Percentiles rank a stretch among this genome's conserved stretches.
These are phyloP conservation scores for Brachyptera risi DNA, from an alignment of 2,888 invertebrate species.

Conservation along the genomic window DNA sequence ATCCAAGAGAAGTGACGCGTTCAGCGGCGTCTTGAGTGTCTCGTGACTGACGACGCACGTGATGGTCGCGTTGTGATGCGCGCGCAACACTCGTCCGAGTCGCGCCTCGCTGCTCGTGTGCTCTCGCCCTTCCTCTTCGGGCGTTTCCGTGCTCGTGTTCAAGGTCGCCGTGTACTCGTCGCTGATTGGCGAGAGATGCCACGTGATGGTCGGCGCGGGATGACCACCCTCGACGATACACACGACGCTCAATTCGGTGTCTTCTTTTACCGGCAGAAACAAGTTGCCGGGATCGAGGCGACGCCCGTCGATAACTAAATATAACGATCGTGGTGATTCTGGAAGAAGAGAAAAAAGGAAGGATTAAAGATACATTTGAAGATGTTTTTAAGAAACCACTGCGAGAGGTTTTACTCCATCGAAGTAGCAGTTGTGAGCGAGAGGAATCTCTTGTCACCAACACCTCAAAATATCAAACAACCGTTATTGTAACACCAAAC, in stretches of 20 bases:
- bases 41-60: conserved; percentile 74
- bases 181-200: conserved; percentile 58
- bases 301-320: conserved; percentile 80
- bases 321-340: conserved; percentile 82
- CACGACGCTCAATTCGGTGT: conserved; percentile 73
- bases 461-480: no score
- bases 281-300: conserved; percentile 81
- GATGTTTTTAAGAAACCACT: not conserved
- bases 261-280: conserved; percentile 83
- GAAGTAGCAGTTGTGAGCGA: no score
- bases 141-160: not conserved
- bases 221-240: conserved; percentile 84
- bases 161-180: conserved; percentile 48
- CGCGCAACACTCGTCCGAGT: conserved; percentile 70
- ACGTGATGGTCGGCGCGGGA: conserved; percentile 62
- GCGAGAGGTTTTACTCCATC: no score
- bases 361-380: not conserved
- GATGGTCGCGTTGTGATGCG: conserved; percentile 82
- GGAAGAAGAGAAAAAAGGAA: conserved; percentile 41
- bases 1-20: conserved; percentile 58
- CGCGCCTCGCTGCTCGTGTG: conserved; percentile 57
- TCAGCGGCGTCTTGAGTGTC: conserved; percentile 53
- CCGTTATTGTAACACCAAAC: no score
- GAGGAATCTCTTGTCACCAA: no score
- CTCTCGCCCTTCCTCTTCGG: conserved; percentile 23